Base-by-base conservation (phyloP, 1,140 invertebrate species). In the Meloidogyne exigua region DNA sequence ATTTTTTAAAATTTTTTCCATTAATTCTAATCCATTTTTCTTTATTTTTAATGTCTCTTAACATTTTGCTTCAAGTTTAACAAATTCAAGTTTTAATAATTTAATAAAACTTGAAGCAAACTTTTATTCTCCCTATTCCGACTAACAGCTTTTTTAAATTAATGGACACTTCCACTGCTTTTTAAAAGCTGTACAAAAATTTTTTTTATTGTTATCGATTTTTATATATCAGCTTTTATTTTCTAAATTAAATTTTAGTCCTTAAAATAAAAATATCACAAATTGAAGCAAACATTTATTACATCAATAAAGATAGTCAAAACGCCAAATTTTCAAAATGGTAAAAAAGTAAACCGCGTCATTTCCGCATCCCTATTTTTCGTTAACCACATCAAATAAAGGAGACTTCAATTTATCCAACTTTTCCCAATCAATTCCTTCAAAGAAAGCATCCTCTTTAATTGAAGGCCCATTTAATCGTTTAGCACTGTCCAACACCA, bases 401-500 rank as follows among this genome's bases (percentile, higher is more conserved):
- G 76, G 76, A 4, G 76, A 78, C 11, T 62, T 66, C 10, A 57
- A 25, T 57, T 69, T 66, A 49, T 2, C 7, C 36, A 78, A 36
- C 23, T 57, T 68, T n/a, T 42, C 39, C 76, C 76, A 78, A 36
- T 78, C 57, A 44, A 68, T 57, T 26, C 39, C 62, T 26, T 65
- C 32, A 28, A 78, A 78, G 32, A 78, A 78, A 12, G 23, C 75
- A 7, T 62, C 32, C 4, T 32, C 75, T 26, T 57, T 57, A 44
- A 25, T 39, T 69, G n/a, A 32, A 5, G 21, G 23, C 18, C 75
- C 18, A 28, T 68, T 57, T 0, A 75, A 28, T 21, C 76, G 28
- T 32, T 78, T 21, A 15, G 2, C n/a, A 21, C 12, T 26, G 18
- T 62, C 26, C 36, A 78, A 25, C n/a, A 78, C 75, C 9, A 78